These are phyloP conservation scores for Henricia sp. DNA, from an alignment of 53 echinoderm and acorn worm genomes.

Conservation along the genomic window DNA sequence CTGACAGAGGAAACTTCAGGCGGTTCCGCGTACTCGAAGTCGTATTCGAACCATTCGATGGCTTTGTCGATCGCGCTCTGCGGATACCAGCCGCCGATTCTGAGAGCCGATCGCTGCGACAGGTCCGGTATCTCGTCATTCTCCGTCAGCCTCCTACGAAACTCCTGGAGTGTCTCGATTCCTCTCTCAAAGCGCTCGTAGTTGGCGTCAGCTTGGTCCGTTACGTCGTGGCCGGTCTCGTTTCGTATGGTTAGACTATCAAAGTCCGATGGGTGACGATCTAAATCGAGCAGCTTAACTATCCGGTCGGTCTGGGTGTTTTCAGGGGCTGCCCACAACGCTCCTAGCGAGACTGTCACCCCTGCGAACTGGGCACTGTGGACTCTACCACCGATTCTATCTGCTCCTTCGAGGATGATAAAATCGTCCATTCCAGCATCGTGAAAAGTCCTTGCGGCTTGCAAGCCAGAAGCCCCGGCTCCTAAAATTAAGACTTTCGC, in stretches of 20 bases:
- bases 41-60: constrained; percentile 45
- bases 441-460: constrained; percentile 44
- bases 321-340: constrained; percentile 35
- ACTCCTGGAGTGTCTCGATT: background rate
- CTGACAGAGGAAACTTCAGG: constrained; percentile 14
- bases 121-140: constrained; percentile 28
- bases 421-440: constrained; percentile 59
- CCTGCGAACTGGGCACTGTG: constrained; percentile 37
- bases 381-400: constrained; percentile 50
- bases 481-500: too few species aligned
- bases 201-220: constrained; percentile 22
- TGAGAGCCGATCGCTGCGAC: constrained; percentile 27
- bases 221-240: constrained; percentile 30
- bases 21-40: constrained; percentile 47
- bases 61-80: constrained; percentile 32
- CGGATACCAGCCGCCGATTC: constrained; percentile 34
- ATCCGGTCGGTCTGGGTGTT: constrained; percentile 5
- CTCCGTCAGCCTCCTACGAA: background rate
- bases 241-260: constrained; percentile 28
- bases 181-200: constrained; percentile 28
- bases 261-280: constrained; percentile 18
- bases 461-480: too few species aligned
- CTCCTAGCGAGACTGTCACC: constrained; percentile 15
- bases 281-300: constrained; percentile 1
- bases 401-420: constrained; percentile 56